Evolutionary conservation across 1,140 invertebrate genomes (phyloP), one percentile per base, ranked within the genome.

Genomic region (Trichoplusia ni): DNA sequence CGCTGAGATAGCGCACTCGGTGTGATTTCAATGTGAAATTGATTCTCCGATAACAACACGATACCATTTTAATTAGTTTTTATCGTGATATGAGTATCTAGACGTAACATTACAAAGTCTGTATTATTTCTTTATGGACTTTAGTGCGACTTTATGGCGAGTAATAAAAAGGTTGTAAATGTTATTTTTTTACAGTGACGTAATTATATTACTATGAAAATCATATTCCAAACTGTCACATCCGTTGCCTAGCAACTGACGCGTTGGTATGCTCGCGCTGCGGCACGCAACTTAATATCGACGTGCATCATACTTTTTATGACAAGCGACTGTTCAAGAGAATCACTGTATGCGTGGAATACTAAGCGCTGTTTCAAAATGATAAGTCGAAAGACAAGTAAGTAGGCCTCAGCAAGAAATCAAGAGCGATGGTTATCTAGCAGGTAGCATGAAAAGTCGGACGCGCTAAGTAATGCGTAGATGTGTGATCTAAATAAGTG

Each of bases 291-390:
- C 47, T 19, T 33, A 51, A 51, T 47, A 25, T 47, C 47, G 29
- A 51, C 47, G 47, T 35, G 8, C 47, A 51, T 51, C 47, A 51
- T 33, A 51, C 18, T 51, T 33, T 51, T 51, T 51, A 51, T 51
- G 11, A 51, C 25, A 51, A 33, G 29, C 13, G 29, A 35, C 27
- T 51, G 35, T 51, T 51, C 47, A 51, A 47, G 44, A 47, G 21
- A 33, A 51, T 35, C 47, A 35, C 8, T 11, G 16, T 35, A 19
- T 35, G 47, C 16, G 14, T 19, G 8, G 47, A 19, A 51, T 51
- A 51, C 2, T 51, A 51, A 51, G 14, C 9, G 9, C 8, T 35
- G 47, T 51, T 14, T 37, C 31, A 37, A 47, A 27, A 31, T 16
- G 44, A 47, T 47, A 47, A 47, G 25, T 14, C 31, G 1, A 47